A percentile compares a stretch with the other conserved stretches of the same genome.
These are phyloP conservation scores for Candoia aspera DNA, from an alignment of 2,113 vertebrate genomes.

Conservation along the genomic window DNA sequence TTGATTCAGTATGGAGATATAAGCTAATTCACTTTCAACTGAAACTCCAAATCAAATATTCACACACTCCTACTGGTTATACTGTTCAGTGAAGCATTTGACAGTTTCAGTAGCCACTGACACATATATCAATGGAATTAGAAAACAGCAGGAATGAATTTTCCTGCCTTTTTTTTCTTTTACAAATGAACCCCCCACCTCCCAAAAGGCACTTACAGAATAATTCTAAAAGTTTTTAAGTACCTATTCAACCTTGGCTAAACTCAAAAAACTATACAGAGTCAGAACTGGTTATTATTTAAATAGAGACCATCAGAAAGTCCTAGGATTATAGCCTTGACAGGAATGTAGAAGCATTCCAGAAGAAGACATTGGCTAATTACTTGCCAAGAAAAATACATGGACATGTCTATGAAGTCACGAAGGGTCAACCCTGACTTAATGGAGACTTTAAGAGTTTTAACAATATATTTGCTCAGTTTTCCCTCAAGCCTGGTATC, in stretches of 20 bases:
- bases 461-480: not conserved
- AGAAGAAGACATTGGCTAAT: not conserved
- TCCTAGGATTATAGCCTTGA: not conserved
- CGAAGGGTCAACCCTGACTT: not conserved
- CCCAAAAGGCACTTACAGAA: not conserved
- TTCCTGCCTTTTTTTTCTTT: not conserved
- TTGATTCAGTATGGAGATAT: not conserved
- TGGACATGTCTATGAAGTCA: too few relatives aligned
- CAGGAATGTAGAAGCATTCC: not conserved
- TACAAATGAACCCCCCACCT: not conserved
- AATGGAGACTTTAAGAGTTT: not conserved
- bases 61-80: not conserved
- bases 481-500: not conserved
- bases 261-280: not conserved
- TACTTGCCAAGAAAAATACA: not conserved
- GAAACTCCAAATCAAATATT: not conserved
- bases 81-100: not conserved
- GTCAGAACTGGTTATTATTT: not conserved
- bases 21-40: not conserved
- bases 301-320: not conserved
- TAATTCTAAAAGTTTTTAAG: not conserved
- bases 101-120: not conserved
- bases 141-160: not conserved
- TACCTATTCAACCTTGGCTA: not conserved
- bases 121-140: constrained; percentile 3